A percentile compares a stretch with the other conserved stretches of the same genome.
Conservation (phyloP, 1,140 invertebrate species). For the Nilaparvata lugens region DNA sequence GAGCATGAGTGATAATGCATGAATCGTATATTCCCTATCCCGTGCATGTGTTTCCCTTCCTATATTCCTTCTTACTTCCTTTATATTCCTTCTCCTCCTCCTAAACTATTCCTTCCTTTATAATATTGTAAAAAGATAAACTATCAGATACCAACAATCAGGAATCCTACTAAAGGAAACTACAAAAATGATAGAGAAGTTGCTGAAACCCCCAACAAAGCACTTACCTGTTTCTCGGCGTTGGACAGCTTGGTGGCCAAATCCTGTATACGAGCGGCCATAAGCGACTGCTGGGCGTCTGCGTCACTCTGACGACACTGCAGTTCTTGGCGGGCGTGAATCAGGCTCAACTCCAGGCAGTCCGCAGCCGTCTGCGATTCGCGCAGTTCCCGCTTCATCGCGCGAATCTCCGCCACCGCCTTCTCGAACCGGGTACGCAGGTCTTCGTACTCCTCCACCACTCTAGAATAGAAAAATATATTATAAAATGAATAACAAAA, state of each 20-base stretch:
- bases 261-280: conserved; percentile 77
- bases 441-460: conserved; percentile 71
- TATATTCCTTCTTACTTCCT: too few species aligned
- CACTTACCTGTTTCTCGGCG: conserved; percentile 62
- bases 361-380: conserved; percentile 70
- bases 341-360: conserved; percentile 63
- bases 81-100: too few species aligned
- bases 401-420: conserved; percentile 69
- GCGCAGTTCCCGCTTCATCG: conserved; percentile 71
- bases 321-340: conserved; percentile 61
- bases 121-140: too few species aligned
- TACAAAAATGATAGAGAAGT: too few species aligned
- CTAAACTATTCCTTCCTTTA: too few species aligned
- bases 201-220: not conserved
- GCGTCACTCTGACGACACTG: conserved; percentile 56
- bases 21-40: too few species aligned
- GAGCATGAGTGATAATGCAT: too few species aligned
- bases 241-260: conserved; percentile 67
- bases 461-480: conserved; percentile 36
- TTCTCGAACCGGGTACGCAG: conserved; percentile 66
- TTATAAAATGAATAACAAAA: not conserved
- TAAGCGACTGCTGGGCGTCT: conserved; percentile 61
- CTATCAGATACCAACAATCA: not conserved
- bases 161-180: not conserved
- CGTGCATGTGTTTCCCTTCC: too few species aligned